Percentiles rank a stretch among this genome's conserved stretches.
Evolutionary conservation across 2,113 vertebrate species (phyloP).

Genomic region (Seriola dumerili): DNA sequence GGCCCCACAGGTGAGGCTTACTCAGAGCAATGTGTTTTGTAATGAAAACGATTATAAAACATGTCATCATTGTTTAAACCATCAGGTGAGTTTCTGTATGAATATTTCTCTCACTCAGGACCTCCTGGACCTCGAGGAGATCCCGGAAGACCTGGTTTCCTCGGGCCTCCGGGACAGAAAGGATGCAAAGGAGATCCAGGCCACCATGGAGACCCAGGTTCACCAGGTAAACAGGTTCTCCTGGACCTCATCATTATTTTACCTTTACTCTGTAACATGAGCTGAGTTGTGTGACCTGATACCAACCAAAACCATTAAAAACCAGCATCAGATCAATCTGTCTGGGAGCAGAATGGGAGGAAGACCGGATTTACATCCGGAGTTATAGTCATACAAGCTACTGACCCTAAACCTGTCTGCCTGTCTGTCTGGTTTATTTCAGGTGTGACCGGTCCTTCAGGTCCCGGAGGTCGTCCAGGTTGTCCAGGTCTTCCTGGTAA

Average conservation of each 20-base stretch:
- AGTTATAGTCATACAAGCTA: not conserved
- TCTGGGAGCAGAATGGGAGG: not conserved
- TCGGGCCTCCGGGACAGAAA: conserved; percentile 64
- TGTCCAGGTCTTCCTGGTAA: conserved; percentile 68
- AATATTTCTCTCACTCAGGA: conserved; percentile 54
- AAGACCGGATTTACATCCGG: no score
- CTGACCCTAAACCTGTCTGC: not conserved
- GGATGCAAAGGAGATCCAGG: conserved; percentile 77
- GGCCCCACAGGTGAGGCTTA: conserved; percentile 68
- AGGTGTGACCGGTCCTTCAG: conserved; percentile 80
- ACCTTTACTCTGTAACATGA: not conserved
- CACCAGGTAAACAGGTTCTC: conserved; percentile 49
- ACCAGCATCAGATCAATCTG: not conserved
- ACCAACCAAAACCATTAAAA: not conserved
- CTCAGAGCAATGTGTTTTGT: not conserved
- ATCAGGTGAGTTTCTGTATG: not conserved
- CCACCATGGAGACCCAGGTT: conserved; percentile 51
- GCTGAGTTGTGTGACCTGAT: not conserved
- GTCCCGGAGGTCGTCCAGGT: conserved; percentile 74
- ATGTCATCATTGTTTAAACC: not conserved
- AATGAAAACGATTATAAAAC: not conserved
- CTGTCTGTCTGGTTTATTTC: conserved; percentile 10
- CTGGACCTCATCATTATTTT: conserved; percentile 1
- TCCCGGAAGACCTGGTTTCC: conserved; percentile 56
- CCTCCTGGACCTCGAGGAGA: conserved; percentile 60